Evolutionary conservation across 2,797 vertebrate genomes (phyloP).

Genomic region (Acanthurus lineatus): DNA sequence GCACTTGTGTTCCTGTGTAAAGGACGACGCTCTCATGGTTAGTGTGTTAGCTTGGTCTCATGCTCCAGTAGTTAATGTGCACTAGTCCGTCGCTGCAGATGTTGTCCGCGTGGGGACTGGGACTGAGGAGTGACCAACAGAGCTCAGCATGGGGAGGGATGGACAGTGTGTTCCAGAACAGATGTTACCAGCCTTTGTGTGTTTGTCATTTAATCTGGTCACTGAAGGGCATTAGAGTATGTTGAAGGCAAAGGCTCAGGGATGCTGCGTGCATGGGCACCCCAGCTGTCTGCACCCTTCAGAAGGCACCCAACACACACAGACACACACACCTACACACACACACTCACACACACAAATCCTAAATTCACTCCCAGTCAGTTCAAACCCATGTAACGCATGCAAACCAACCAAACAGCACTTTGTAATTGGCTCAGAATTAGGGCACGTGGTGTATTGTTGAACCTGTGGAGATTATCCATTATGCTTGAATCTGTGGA

Average conservation of each 20-base stretch:
- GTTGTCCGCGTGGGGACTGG: slow-evolving; percentile 75
- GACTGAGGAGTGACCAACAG: slow-evolving; percentile 77
- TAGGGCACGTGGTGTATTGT: slow-evolving; percentile 79
- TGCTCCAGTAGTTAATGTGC: slow-evolving; percentile 82
- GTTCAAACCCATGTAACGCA: slow-evolving; percentile 39
- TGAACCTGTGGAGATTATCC: slow-evolving; percentile 83
- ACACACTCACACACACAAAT: slow-evolving; percentile 34
- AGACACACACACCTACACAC: slow-evolving; percentile 3
- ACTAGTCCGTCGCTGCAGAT: slow-evolving; percentile 83
- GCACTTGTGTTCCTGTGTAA: slow-evolving; percentile 36
- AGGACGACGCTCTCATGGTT: slow-evolving; percentile 61
- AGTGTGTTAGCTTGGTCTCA: slow-evolving; percentile 70
- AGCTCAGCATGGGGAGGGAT: slow-evolving; percentile 65
- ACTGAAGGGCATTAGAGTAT: slow-evolving; percentile 86
- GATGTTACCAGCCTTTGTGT: slow-evolving; percentile 83
- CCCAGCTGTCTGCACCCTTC: slow-evolving; percentile 79
- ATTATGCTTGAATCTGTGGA: slow-evolving; percentile 77
- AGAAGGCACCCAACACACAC: slow-evolving; percentile 36
- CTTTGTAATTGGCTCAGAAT: slow-evolving; percentile 79
- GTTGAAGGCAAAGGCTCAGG: slow-evolving; percentile 61
- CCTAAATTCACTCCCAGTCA: slow-evolving; percentile 45
- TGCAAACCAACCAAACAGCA: slow-evolving; percentile 50
- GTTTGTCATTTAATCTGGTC: slow-evolving; percentile 86
- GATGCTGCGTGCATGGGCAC: slow-evolving; percentile 62
- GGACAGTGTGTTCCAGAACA: slow-evolving; percentile 81